Evolutionary conservation across 1,140 invertebrate genomes (phyloP).

Genomic region (Gryllus bimaculatus): DNA sequence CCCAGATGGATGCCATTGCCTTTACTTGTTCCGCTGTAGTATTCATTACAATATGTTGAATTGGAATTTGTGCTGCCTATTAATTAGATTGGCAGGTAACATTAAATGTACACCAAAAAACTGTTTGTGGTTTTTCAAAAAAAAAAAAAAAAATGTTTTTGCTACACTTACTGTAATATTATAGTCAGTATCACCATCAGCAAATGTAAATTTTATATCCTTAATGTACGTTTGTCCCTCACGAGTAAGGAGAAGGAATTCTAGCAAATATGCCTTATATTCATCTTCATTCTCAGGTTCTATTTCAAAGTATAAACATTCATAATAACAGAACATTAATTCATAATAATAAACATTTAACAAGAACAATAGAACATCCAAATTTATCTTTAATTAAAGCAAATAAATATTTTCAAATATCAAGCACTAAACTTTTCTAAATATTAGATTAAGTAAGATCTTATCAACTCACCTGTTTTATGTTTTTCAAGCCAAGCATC

Average conservation of each 20-base stretch:
- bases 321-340: neutral
- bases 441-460: too few species aligned
- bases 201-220: slow-evolving; percentile 34
- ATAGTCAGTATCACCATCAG: slow-evolving; percentile 33
- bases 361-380: neutral
- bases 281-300: slow-evolving; percentile 29
- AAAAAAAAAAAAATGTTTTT: neutral
- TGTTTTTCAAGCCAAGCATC: slow-evolving; percentile 30
- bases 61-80: slow-evolving; percentile 34
- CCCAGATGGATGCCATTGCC: slow-evolving; percentile 33
- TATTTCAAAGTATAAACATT: too few species aligned
- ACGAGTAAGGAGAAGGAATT: slow-evolving; percentile 34
- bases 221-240: slow-evolving; percentile 36
- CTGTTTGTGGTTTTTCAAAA: neutral
- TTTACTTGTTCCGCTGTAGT: slow-evolving; percentile 31
- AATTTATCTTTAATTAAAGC: neutral
- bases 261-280: slow-evolving; percentile 33
- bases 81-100: slow-evolving; percentile 17
- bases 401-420: neutral
- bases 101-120: neutral
- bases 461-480: slow-evolving; percentile 27
- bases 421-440: too few species aligned
- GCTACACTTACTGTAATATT: slow-evolving; percentile 34
- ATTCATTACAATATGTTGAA: slow-evolving; percentile 35
- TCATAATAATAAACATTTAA: neutral